Evolutionary conservation across 2,113 vertebrate species (phyloP).

Genomic region (Scomber scombrus): DNA sequence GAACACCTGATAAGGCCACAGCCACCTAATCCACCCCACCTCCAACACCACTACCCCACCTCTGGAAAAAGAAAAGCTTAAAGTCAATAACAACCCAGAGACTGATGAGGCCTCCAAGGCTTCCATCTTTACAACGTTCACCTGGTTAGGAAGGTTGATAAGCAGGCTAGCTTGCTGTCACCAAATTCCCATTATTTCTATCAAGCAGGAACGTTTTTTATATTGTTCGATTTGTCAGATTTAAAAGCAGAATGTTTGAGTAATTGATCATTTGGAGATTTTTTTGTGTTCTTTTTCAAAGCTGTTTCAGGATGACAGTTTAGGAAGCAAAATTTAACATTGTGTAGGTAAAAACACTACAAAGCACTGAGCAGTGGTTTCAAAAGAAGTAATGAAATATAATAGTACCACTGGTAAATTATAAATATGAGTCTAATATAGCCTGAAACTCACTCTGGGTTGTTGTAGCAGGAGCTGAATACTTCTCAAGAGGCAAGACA

Average conservation of each 20-base stretch:
- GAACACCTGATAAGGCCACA: constrained; percentile 79
- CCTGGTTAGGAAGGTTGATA: constrained; percentile 47
- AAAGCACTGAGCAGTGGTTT: neutral
- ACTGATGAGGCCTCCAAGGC: constrained; percentile 52
- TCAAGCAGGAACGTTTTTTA: constrained; percentile 3
- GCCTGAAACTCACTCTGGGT: neutral
- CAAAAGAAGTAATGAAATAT: neutral
- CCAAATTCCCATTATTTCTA: constrained; percentile 21
- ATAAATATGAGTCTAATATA: neutral
- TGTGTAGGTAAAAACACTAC: neutral
- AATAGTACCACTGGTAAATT: neutral
- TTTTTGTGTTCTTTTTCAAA: neutral
- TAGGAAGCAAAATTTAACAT: neutral
- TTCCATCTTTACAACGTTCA: constrained; percentile 35
- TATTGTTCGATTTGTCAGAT: neutral
- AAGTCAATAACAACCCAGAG: constrained; percentile 78
- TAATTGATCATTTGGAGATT: neutral
- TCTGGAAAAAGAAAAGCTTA: constrained; percentile 58
- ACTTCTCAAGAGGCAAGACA: neutral
- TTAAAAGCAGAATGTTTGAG: neutral
- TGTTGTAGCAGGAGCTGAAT: neutral
- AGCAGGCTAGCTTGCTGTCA: constrained; percentile 21
- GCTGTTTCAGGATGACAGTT: neutral
- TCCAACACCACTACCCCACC: constrained; percentile 39
- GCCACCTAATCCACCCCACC: constrained; percentile 67